These are phyloP conservation scores for Sporophila hypoxantha DNA, from an alignment of 2,113 vertebrate species.

Conservation along the genomic window DNA sequence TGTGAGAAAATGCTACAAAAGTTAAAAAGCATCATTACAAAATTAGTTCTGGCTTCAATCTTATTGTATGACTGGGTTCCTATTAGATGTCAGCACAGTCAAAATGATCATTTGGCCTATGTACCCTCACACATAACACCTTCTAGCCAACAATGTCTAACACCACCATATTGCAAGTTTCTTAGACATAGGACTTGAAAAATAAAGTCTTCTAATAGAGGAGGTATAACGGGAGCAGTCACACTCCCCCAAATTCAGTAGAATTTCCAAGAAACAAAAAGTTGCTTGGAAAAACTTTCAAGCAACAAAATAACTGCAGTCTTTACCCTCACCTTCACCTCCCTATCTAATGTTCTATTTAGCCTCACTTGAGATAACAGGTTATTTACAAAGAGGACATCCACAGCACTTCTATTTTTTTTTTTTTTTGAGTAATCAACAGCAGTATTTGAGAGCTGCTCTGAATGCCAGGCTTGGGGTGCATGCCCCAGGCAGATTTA, in stretches of 20 bases:
- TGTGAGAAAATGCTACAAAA: conserved; percentile 49
- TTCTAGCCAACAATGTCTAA: neutral
- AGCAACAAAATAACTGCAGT: neutral
- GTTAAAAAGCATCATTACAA: conserved; percentile 51
- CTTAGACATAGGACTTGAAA: neutral
- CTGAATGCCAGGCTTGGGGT: neutral
- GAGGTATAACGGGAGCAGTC: neutral
- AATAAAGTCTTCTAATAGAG: neutral
- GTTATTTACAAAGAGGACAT: neutral
- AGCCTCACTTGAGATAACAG: neutral
- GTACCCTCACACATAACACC: neutral
- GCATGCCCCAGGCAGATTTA: neutral
- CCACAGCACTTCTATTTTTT: neutral
- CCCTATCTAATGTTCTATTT: neutral
- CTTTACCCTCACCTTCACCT: neutral
- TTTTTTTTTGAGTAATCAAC: neutral
- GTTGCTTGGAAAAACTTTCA: neutral
- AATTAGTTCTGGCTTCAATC: conserved; percentile 31
- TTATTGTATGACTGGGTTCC: conserved; percentile 7
- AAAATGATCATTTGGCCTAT: neutral
- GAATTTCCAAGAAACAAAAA: neutral
- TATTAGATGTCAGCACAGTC: neutral
- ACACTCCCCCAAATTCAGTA: neutral
- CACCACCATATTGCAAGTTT: neutral
- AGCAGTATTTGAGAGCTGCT: neutral